Base-by-base conservation (phyloP, 2,797 vertebrate genomes). In the Serranus cabrilla region DNA sequence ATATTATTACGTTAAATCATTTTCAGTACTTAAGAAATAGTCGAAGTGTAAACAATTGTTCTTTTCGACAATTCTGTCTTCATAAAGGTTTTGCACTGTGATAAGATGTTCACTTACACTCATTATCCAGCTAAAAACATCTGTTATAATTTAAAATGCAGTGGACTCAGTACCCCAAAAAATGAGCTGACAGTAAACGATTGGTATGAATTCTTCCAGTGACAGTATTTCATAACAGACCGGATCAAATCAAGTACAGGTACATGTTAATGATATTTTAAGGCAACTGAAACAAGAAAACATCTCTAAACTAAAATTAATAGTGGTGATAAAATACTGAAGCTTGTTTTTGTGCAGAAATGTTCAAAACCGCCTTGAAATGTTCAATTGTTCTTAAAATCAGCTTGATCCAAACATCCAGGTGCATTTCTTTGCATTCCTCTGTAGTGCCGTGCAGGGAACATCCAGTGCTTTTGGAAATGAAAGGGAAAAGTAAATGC, bases 11-110 rank as follows among this genome's bases (percentile, higher is more conserved):
- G 40, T 80, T 42, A 82, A 83, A 80, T 74, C 31, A 64, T 18
- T 58, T 27, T 47, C 21, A 71, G 70, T 50, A 63, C 61, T 74
- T 11, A 63, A 58, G 52, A 34, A 79, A 83, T 63, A 81, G 67
- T 63, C 75, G 0, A 62, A 75, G 65, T 88, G 86, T 92, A 93
- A 93, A 93, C 85, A 88, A 52, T 37, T 21, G 54, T 67, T 83
- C 13, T 72, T 83, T 71, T 74, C 39, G 7, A 34, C 8, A 34
- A 34, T 34, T 7, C 47, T 45, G 37, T 42, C 46, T 74, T 34
- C 69, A 56, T 61, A 52, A 61, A 80, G 11, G 7, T 11, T 70
- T 57, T 69, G 50, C 2, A 55, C 40, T 49, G 20, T 11, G 50
- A 50, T 20, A 62, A 52, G 43, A 71, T 57, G 13, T 71, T 74